These are phyloP conservation scores for Calliopsis andreniformis DNA, from an alignment of 1,140 invertebrate genomes.

Conservation along the genomic window DNA sequence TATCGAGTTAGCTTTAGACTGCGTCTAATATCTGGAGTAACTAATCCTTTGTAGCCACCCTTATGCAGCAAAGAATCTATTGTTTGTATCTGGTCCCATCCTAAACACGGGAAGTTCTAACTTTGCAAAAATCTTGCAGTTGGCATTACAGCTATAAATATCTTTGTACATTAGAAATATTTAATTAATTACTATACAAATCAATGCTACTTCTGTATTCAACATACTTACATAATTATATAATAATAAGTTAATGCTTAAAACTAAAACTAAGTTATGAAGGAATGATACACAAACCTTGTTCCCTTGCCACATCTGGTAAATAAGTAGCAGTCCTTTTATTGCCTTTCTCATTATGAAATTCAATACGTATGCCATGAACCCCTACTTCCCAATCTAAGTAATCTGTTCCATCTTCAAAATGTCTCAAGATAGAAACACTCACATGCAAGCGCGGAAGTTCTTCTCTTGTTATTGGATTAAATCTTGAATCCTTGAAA, in stretches of 20 bases:
- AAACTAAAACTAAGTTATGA: too few species aligned
- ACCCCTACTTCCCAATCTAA: conserved; percentile 99
- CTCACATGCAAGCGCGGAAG: conserved; percentile 95
- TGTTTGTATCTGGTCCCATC: conserved; percentile 98
- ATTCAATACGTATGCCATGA: conserved; percentile 99
- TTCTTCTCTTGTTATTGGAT: conserved; percentile 97
- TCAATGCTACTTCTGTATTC: background rate
- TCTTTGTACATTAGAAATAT: background rate
- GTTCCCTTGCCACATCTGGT: conserved; percentile 97
- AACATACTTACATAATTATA: background rate
- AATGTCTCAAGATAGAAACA: conserved; percentile 96
- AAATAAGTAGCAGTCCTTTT: conserved; percentile 98
- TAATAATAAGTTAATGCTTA: background rate
- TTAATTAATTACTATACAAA: background rate
- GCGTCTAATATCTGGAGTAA: conserved; percentile 93
- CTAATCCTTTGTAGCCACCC: conserved; percentile 96
- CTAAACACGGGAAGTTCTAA: conserved; percentile 78
- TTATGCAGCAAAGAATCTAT: conserved; percentile 99
- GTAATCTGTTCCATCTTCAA: conserved; percentile 97
- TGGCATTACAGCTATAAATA: background rate
- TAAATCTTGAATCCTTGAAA: conserved; percentile 98
- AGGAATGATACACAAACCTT: conserved; percentile 88
- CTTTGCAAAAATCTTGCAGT: background rate
- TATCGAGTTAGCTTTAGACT: conserved; percentile 97
- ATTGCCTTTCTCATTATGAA: conserved; percentile 96